These are phyloP conservation scores for Scyliorhinus canicula DNA, from an alignment of 2,797 vertebrate species.

Conservation along the genomic window DNA sequence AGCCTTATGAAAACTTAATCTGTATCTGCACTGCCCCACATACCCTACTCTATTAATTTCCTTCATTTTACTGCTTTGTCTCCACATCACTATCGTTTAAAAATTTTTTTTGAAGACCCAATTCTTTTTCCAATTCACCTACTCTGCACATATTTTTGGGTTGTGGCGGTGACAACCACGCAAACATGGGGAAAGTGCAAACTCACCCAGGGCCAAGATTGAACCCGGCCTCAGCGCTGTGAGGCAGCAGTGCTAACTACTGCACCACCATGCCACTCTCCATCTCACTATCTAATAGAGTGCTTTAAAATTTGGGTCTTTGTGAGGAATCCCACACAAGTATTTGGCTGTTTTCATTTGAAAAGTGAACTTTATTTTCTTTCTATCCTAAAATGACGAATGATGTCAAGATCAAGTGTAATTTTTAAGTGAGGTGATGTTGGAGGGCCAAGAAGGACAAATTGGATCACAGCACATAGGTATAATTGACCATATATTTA, in stretches of 20 bases:
- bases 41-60: neutral
- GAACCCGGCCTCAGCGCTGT: too few species aligned
- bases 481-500: neutral
- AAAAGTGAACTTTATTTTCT: neutral
- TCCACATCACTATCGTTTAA: neutral
- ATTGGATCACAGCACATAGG: neutral
- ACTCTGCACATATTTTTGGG: too few species aligned
- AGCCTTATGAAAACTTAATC: neutral
- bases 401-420: neutral
- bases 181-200: too few species aligned
- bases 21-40: neutral
- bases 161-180: too few species aligned
- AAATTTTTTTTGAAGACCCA: too few species aligned
- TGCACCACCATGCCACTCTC: too few species aligned
- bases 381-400: neutral
- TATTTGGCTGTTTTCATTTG: neutral
- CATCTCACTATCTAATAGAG: too few species aligned
- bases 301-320: neutral
- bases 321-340: neutral
- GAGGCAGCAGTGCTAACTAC: too few species aligned
- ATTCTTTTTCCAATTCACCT: too few species aligned
- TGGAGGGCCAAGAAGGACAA: neutral
- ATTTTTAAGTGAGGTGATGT: neutral
- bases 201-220: too few species aligned
- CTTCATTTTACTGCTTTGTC: neutral